phyloP scores from a whole-genome alignment of 2,797 vertebrate genomes.

The Phrynocephalus guinanensis region DNA sequence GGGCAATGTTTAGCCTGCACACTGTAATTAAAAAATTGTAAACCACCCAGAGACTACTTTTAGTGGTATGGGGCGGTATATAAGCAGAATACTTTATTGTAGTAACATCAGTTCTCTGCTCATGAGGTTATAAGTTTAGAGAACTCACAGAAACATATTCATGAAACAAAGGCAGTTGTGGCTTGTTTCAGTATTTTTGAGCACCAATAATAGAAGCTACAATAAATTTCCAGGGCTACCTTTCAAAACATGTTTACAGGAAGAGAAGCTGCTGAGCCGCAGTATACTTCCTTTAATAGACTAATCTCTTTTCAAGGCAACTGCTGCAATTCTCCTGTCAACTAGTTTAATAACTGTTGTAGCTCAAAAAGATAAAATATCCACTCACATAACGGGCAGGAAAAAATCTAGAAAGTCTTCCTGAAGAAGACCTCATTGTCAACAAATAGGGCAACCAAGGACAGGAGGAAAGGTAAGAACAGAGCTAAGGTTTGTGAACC shows the following conservation, averaged over 20 bases:
- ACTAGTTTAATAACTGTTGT: conserved; percentile 67
- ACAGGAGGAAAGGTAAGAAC: not conserved
- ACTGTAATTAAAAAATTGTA: no score
- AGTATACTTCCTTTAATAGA: conserved; percentile 63
- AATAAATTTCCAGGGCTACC: conserved; percentile 59
- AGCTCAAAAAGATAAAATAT: conserved; percentile 64
- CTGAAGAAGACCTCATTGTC: conserved; percentile 40
- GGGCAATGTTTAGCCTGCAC: no score
- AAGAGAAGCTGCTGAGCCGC: conserved; percentile 54
- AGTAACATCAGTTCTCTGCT: conserved; percentile 35
- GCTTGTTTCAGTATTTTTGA: conserved; percentile 35
- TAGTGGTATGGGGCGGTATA: no score
- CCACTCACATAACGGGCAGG: not conserved
- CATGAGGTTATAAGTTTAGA: conserved; percentile 34
- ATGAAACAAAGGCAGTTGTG: conserved; percentile 38
- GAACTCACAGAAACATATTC: conserved; percentile 52
- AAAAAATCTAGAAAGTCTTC: conserved; percentile 6
- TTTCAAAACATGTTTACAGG: conserved; percentile 61
- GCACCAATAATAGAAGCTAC: conserved; percentile 48
- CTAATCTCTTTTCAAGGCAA: conserved; percentile 72
- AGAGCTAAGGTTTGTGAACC: not conserved
- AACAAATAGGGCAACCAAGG: conserved; percentile 10
- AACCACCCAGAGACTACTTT: no score
- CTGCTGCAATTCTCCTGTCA: conserved; percentile 64
- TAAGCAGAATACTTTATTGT: not conserved